phyloP scores from a whole-genome alignment of 2,113 vertebrate genomes.

The Pica pica region DNA sequence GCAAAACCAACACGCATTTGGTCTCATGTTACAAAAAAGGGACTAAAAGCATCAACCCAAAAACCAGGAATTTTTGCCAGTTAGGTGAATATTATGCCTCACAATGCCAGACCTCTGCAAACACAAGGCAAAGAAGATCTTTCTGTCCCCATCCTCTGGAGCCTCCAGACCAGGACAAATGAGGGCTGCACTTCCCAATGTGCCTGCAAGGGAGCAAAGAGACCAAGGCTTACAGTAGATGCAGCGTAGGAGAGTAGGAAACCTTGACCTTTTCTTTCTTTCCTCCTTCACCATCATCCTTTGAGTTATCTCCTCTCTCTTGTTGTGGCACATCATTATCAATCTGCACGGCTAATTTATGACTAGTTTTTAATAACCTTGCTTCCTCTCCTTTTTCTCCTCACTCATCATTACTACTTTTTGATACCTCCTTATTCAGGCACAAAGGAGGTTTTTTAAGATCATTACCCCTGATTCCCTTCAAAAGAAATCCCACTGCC shows the following conservation, averaged over 20 bases:
- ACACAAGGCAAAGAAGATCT: background rate
- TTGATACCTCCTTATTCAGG: background rate
- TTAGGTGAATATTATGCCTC: too few relatives aligned
- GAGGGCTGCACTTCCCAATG: background rate
- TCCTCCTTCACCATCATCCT: background rate
- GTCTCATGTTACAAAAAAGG: background rate
- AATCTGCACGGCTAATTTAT: background rate
- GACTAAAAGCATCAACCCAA: background rate
- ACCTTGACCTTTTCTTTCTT: background rate
- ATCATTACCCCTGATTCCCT: background rate
- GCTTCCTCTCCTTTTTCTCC: background rate
- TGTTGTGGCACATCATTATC: background rate
- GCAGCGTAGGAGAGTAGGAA: background rate
- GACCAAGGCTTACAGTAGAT: background rate
- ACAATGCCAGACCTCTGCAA: background rate
- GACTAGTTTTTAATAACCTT: background rate
- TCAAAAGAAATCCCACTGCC: background rate
- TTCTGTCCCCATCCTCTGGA: background rate
- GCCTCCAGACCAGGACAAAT: background rate
- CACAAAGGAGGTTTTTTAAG: background rate
- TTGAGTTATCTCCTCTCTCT: background rate
- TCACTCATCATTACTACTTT: background rate
- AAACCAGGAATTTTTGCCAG: accelerated
- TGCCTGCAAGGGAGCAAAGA: background rate
- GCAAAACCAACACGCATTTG: accelerated